These are phyloP conservation scores for Centropus unirufus DNA, from an alignment of 2,113 vertebrate genomes.

Conservation along the genomic window DNA sequence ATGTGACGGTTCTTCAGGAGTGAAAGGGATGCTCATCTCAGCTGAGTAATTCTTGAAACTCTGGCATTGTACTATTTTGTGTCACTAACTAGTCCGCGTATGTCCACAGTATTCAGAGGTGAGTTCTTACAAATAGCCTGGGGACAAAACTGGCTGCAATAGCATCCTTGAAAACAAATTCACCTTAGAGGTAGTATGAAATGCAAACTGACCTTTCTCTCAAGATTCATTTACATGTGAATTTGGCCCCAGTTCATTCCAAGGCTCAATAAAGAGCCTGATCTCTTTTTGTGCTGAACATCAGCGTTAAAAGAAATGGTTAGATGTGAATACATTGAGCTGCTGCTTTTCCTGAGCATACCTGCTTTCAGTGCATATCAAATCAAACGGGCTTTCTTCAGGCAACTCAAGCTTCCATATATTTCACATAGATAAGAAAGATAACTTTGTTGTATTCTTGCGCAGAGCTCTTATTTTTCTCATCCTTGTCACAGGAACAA, in stretches of 20 bases:
- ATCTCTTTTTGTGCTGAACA: not conserved
- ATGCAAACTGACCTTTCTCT: not conserved
- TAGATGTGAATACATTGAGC: not conserved
- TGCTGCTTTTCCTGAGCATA: not conserved
- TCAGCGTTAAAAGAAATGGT: not conserved
- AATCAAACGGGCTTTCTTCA: not conserved
- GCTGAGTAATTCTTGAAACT: not conserved
- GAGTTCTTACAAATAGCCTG: not conserved
- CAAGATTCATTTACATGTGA: not conserved
- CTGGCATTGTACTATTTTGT: not conserved
- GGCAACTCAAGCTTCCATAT: not conserved
- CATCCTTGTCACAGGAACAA: not conserved
- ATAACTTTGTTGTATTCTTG: not conserved
- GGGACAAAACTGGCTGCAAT: not conserved
- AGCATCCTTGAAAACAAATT: not conserved
- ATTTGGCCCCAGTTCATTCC: not conserved
- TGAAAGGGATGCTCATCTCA: not conserved
- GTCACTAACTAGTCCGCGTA: not conserved
- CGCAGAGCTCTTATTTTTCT: not conserved
- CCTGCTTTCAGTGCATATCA: not conserved
- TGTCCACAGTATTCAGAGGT: not conserved
- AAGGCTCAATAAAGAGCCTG: not conserved
- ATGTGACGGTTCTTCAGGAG: not conserved
- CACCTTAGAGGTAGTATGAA: not conserved
- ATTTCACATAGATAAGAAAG: not conserved